Evolutionary conservation across 1,140 invertebrate genomes (phyloP).

Genomic region (Planococcus citri): DNA sequence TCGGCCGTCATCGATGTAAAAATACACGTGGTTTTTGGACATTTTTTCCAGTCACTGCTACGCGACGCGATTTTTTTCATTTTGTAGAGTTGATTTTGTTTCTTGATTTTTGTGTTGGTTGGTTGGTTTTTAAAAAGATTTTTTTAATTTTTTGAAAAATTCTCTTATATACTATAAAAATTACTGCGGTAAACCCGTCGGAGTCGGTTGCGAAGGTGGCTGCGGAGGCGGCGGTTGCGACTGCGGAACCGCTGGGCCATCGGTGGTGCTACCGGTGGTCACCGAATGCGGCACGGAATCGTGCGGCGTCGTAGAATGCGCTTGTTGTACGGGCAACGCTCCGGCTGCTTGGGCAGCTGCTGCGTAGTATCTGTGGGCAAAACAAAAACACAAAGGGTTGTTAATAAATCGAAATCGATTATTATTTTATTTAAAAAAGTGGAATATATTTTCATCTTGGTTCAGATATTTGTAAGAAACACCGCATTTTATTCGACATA

Average conservation of each 20-base stretch:
- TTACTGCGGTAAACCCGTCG: constrained; percentile 29
- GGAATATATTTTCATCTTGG: too few species aligned
- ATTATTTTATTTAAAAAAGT: not conserved
- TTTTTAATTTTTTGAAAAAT: too few species aligned
- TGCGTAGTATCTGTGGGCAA: constrained; percentile 54
- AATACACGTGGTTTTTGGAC: too few species aligned
- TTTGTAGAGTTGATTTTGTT: too few species aligned
- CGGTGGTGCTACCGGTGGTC: constrained; percentile 33
- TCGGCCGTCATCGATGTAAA: too few species aligned
- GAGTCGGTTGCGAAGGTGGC: constrained; percentile 34
- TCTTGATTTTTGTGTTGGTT: too few species aligned
- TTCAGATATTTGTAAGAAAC: too few species aligned
- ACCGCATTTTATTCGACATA: too few species aligned
- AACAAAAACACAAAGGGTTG: not conserved
- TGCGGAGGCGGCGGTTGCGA: constrained; percentile 37
- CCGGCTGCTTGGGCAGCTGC: constrained; percentile 38
- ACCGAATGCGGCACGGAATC: constrained; percentile 48
- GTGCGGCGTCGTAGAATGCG: constrained; percentile 60
- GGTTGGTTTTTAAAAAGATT: too few species aligned
- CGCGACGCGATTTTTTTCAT: too few species aligned
- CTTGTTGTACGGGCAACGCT: constrained; percentile 54
- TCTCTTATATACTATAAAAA: not conserved
- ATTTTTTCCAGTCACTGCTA: too few species aligned
- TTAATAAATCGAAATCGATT: not conserved
- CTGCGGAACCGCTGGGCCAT: constrained; percentile 35